A percentile compares a stretch with the other conserved stretches of the same genome.
phyloP scores from a whole-genome alignment of 1,140 invertebrate genomes.

The Microplitis mediator region DNA sequence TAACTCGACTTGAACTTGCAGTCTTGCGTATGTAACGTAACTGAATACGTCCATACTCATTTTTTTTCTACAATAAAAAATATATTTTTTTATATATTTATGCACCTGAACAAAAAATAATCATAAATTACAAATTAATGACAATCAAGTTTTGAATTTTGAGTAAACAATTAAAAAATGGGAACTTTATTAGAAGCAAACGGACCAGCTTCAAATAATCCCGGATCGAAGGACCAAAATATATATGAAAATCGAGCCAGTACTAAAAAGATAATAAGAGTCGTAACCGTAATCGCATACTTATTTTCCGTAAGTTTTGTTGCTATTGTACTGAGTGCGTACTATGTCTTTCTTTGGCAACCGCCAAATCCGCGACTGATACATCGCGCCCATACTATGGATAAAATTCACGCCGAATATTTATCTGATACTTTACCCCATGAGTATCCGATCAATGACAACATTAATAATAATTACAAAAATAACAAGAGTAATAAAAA shows the following conservation, averaged over 20 bases:
- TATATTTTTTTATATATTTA: background rate
- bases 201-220: background rate
- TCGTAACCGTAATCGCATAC: slow-evolving; percentile 81
- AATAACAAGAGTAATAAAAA: background rate
- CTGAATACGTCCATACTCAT: background rate
- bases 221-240: background rate
- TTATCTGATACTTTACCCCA: background rate
- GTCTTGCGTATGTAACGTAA: slow-evolving; percentile 41
- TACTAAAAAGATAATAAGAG: slow-evolving; percentile 69
- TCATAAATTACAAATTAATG: too few relatives aligned
- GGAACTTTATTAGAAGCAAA: background rate
- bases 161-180: background rate
- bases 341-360: slow-evolving; percentile 86
- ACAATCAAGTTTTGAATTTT: too few relatives aligned
- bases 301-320: slow-evolving; percentile 80
- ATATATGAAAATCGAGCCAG: slow-evolving; percentile 52
- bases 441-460: background rate
- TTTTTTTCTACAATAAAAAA: background rate
- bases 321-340: slow-evolving; percentile 79
- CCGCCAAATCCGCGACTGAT: slow-evolving; percentile 61
- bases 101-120: too few relatives aligned
- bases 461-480: background rate
- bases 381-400: background rate
- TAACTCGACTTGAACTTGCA: slow-evolving; percentile 37
- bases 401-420: background rate